These are phyloP conservation scores for Erithacus rubecula DNA, from an alignment of 2,797 vertebrate genomes.

Conservation along the genomic window DNA sequence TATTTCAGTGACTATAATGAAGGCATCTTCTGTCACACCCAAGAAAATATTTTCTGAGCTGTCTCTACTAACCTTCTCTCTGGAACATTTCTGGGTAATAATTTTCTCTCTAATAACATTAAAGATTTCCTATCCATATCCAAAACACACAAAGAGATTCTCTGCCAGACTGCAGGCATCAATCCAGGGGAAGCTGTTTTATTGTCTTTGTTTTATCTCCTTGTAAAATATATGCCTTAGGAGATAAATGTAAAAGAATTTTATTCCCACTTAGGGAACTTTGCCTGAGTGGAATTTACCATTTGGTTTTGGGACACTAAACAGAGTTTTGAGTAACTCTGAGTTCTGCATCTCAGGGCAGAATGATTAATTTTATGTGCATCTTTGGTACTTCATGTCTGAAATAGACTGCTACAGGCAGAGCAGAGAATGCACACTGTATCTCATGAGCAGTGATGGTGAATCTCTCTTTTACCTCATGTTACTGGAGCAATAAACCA, in stretches of 20 bases:
- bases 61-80: neutral
- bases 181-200: neutral
- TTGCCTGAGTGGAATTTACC: neutral
- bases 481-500: neutral
- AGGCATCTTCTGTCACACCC: neutral
- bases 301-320: neutral
- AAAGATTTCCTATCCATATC: neutral
- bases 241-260: conserved; percentile 5
- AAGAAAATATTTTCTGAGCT: neutral
- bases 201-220: neutral
- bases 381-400: neutral
- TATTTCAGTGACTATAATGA: neutral
- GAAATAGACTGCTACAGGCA: neutral
- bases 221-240: neutral
- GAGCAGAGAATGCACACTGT: neutral
- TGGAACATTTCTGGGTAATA: neutral
- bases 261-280: neutral
- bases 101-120: neutral
- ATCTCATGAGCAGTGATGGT: neutral
- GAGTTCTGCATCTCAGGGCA: neutral
- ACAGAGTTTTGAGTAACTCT: neutral
- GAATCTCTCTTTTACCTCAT: neutral
- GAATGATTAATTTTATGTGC: neutral
- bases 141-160: neutral
- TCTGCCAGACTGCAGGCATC: neutral